These are phyloP conservation scores for Cephalopterus ornatus DNA, from an alignment of 2,113 vertebrate genomes.

Conservation along the genomic window DNA sequence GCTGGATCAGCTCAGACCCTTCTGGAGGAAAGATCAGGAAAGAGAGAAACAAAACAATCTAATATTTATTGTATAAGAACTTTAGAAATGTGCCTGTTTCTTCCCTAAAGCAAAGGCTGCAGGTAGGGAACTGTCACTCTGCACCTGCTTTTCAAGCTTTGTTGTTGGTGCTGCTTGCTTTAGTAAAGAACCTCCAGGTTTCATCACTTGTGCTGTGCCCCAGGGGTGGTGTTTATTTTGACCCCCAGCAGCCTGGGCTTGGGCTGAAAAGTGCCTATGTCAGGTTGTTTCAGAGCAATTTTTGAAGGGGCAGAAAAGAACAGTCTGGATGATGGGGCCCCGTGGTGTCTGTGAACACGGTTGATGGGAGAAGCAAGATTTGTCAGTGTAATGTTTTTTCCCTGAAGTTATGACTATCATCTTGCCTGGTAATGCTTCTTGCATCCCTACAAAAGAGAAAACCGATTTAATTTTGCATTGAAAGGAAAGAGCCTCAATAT, in stretches of 20 bases:
- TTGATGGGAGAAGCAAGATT: background rate
- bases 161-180: background rate
- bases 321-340: fast-evolving
- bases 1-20: background rate
- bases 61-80: background rate
- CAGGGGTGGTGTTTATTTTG: background rate
- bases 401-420: fast-evolving
- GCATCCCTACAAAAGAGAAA: background rate
- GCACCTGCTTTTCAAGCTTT: background rate
- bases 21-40: background rate
- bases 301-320: background rate
- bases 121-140: background rate
- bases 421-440: background rate
- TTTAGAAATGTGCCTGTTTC: background rate
- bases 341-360: fast-evolving
- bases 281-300: background rate
- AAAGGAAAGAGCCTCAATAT: fast-evolving
- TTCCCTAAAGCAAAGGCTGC: background rate
- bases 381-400: background rate
- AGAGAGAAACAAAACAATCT: background rate
- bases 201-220: fast-evolving
- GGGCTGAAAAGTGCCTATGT: fast-evolving
- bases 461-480: background rate
- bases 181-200: background rate
- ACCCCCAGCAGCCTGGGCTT: background rate